phyloP scores from a whole-genome alignment of 2,888 invertebrate species.

The Labia minor region DNA sequence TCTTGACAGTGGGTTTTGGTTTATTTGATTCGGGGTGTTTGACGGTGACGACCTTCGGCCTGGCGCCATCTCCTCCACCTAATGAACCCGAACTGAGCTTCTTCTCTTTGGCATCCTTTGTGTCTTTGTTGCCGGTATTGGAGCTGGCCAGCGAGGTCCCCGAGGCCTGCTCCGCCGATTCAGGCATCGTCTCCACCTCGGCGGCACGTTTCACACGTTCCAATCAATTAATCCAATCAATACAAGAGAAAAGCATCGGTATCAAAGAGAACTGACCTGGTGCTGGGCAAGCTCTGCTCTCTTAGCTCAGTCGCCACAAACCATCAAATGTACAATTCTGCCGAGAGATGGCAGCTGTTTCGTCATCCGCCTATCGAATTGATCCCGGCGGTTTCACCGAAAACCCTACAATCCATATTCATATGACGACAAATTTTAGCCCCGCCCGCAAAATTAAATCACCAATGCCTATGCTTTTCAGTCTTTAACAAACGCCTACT shows the following conservation, averaged over 20 bases:
- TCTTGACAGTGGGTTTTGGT: slow-evolving; percentile 84
- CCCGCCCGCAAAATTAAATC: too few species aligned
- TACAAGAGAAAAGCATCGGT: neutral
- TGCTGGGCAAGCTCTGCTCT: neutral
- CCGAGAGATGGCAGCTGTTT: too few species aligned
- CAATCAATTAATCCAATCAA: slow-evolving; percentile 18
- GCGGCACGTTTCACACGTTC: neutral
- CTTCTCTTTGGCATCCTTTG: slow-evolving; percentile 29
- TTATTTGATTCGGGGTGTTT: slow-evolving; percentile 94
- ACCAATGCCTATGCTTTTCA: too few species aligned
- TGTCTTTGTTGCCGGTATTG: slow-evolving; percentile 22
- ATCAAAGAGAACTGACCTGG: neutral
- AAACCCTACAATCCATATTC: too few species aligned
- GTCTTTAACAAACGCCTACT: too few species aligned
- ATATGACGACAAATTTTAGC: too few species aligned
- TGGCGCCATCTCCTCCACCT: slow-evolving; percentile 32
- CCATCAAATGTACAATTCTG: too few species aligned
- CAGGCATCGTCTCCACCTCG: slow-evolving; percentile 22
- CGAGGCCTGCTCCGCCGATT: slow-evolving; percentile 25
- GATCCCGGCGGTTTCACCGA: too few species aligned
- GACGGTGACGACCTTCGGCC: slow-evolving; percentile 79
- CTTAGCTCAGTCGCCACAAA: neutral
- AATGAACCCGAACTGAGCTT: slow-evolving; percentile 36
- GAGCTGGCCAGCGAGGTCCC: slow-evolving; percentile 20
- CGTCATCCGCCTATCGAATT: too few species aligned